Evolutionary conservation across 1,140 invertebrate genomes (phyloP), one percentile per base, ranked within the genome.

Genomic region (Laodelphax striatellus): DNA sequence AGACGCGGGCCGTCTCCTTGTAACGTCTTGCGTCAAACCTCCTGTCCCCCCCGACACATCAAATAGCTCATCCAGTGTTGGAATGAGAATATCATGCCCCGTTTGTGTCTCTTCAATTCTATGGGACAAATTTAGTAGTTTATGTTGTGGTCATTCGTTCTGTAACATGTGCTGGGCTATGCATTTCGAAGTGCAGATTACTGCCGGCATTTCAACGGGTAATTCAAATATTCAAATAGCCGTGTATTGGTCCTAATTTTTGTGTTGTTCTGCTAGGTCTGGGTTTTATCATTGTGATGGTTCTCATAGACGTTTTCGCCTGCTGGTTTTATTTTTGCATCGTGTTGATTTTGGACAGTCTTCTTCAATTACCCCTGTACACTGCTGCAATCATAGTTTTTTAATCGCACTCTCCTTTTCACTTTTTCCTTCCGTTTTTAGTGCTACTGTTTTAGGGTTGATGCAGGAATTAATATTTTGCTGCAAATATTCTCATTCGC

Each of bases 101-200:
- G 82, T 88, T 9, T 88, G 87, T 71, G 61, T 66, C 16, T 50
- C 55, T 19, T 59, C 62, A 17, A 72, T 82, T 17, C 71, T 71
- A 28, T 64, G 72, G 59, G 80, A 82, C 28, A 84, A 83, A 68
- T 91, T 92, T 71, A 83, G 82, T 71, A 82, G 82, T 60, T 76
- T 97, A 44, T 82, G 86, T 10, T 98, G 95, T 78, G 86, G 88
- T 13, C 94, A 98, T 75, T 82, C 81, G 42, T 98, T 96, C 75
- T 98, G 95, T 73, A 89, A 87, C 72, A 88, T 93, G 61, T 98
- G 95, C 73, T 97, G 95, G 95, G 84, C 84, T 63, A 90, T 84
- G 76, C 91, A 95, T 78, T 96, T 97, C 76, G 92, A 96, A 80
- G 86, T 93, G 66, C 94, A 97, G 81, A 92, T 98, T 67, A 84